Percentiles rank a stretch among this genome's conserved stretches.
Evolutionary conservation across 2,888 invertebrate genomes (phyloP).

Genomic region (Dicranocentrus wangi): DNA sequence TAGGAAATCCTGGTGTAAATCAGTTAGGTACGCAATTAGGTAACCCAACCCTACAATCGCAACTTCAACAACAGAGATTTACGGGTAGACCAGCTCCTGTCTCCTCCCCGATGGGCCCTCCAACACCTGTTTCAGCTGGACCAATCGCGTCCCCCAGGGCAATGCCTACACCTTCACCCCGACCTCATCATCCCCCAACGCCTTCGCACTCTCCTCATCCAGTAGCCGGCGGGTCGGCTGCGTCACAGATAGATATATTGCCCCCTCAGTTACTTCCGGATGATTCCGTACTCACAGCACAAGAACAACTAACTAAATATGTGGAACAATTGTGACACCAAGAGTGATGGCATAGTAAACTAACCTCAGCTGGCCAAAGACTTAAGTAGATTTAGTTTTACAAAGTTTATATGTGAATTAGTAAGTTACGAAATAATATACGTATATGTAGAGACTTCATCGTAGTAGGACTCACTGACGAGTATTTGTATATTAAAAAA

Average conservation of each 20-base stretch:
- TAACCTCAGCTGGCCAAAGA: slow-evolving; percentile 66
- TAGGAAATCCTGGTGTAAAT: slow-evolving; percentile 71
- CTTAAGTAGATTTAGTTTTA: slow-evolving; percentile 64
- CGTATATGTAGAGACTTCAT: slow-evolving; percentile 26
- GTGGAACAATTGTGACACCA: slow-evolving; percentile 88
- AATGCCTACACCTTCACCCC: slow-evolving; percentile 72
- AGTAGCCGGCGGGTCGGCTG: slow-evolving; percentile 72
- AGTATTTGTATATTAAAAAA: no score
- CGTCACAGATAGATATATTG: slow-evolving; percentile 72
- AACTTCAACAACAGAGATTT: slow-evolving; percentile 72
- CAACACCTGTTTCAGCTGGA: slow-evolving; percentile 73
- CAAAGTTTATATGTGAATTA: slow-evolving; percentile 56
- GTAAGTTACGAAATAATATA: slow-evolving; percentile 35
- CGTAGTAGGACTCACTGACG: not conserved
- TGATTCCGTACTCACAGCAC: slow-evolving; percentile 87
- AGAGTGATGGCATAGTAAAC: slow-evolving; percentile 67
- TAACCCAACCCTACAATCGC: slow-evolving; percentile 71
- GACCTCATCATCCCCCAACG: slow-evolving; percentile 72
- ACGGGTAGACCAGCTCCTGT: slow-evolving; percentile 71
- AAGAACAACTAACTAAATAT: slow-evolving; percentile 95
- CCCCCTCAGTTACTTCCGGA: slow-evolving; percentile 79
- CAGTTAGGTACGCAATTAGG: slow-evolving; percentile 69
- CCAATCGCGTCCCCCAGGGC: slow-evolving; percentile 73
- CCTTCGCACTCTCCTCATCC: slow-evolving; percentile 73
- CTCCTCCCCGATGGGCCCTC: slow-evolving; percentile 72